Evolutionary conservation across 2,888 invertebrate genomes (phyloP).

Genomic region (Sminthurinus aureus): DNA sequence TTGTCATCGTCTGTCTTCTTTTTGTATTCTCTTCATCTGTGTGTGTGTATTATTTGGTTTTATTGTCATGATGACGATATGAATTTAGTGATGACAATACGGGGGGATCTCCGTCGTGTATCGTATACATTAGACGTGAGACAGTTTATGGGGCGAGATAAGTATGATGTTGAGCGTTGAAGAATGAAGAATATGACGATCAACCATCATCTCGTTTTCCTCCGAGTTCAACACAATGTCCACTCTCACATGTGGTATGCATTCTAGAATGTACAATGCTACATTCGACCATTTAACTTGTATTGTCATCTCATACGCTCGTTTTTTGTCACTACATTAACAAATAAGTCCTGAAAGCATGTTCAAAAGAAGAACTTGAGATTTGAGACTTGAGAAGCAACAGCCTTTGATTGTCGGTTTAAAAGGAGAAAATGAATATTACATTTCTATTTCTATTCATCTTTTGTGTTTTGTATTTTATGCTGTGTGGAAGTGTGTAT

Average conservation of each 20-base stretch:
- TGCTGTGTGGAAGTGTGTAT: too few relatives aligned
- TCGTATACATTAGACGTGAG: too few relatives aligned
- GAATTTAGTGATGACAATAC: background rate
- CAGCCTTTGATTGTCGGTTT: too few relatives aligned
- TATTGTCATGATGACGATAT: background rate
- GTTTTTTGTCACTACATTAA: background rate
- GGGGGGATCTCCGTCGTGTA: too few relatives aligned
- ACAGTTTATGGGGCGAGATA: conserved; percentile 17
- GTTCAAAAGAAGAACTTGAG: background rate
- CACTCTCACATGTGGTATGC: background rate
- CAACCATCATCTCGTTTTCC: background rate
- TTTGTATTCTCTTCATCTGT: too few relatives aligned
- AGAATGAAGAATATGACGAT: background rate
- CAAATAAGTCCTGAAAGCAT: background rate
- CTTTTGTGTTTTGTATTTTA: too few relatives aligned
- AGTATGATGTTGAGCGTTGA: background rate
- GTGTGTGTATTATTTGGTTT: background rate
- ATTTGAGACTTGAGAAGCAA: too few relatives aligned
- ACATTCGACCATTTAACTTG: background rate
- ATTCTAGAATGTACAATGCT: background rate
- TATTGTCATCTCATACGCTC: background rate
- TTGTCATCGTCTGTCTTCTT: too few relatives aligned
- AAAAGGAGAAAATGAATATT: too few relatives aligned
- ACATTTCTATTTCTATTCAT: too few relatives aligned
- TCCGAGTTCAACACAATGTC: background rate